Evolutionary conservation across 2,888 invertebrate species (phyloP).

Genomic region (Poecilus cupreus): DNA sequence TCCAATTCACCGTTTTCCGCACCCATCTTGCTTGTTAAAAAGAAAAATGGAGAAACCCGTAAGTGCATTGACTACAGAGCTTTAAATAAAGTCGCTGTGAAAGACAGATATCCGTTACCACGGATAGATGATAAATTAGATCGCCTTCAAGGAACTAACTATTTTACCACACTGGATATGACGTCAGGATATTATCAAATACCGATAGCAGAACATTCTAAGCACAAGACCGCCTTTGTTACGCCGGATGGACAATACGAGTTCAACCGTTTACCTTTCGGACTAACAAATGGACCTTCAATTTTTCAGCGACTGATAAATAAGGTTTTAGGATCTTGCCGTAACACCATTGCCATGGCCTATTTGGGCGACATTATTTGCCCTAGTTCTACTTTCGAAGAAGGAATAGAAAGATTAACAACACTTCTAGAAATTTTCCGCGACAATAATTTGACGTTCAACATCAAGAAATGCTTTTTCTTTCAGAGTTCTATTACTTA

Average conservation of each 20-base stretch:
- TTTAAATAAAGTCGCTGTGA: too few species aligned
- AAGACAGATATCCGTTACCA: too few species aligned
- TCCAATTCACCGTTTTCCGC: conserved; percentile 64
- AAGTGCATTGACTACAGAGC: conserved; percentile 66
- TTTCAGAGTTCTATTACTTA: conserved; percentile 7
- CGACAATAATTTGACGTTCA: neutral
- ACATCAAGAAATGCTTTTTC: conserved; percentile 40
- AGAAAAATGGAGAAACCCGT: conserved; percentile 63
- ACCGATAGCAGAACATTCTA: conserved; percentile 62
- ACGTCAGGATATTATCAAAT: conserved; percentile 65
- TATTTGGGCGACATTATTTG: conserved; percentile 24
- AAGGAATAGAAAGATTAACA: neutral
- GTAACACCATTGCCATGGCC: neutral
- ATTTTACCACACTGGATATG: conserved; percentile 64
- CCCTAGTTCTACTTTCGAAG: neutral
- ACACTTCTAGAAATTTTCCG: neutral
- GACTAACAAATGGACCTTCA: conserved; percentile 52
- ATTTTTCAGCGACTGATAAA: conserved; percentile 59
- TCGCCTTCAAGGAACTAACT: conserved; percentile 61
- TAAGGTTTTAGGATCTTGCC: conserved; percentile 46
- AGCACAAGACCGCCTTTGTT: conserved; percentile 64
- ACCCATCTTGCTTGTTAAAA: conserved; percentile 62
- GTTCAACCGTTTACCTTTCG: conserved; percentile 58
- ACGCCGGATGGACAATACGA: conserved; percentile 64
- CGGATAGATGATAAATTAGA: conserved; percentile 65